These are phyloP conservation scores for Babyrousa celebensis DNA, from an alignment of 2,797 vertebrate species.

Conservation along the genomic window DNA sequence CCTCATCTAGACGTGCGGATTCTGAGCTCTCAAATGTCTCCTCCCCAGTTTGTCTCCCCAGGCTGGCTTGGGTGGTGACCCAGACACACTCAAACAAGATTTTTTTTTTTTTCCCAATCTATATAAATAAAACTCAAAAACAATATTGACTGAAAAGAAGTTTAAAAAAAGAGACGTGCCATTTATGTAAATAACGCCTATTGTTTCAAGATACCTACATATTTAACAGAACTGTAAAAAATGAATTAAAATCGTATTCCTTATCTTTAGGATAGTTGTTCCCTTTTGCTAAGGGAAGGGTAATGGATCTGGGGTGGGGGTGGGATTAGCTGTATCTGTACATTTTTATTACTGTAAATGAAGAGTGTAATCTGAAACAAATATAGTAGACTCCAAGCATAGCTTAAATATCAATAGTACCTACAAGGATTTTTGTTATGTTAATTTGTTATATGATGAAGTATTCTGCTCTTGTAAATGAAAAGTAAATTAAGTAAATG, in stretches of 20 bases:
- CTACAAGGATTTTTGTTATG: background rate
- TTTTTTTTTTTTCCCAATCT: background rate
- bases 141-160: background rate
- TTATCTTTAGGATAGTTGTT: background rate
- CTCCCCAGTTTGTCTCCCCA: background rate
- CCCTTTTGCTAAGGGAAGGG: background rate
- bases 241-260: background rate
- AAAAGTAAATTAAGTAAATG: background rate
- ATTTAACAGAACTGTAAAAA: background rate
- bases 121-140: background rate
- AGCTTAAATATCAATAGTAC: background rate
- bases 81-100: slow-evolving; percentile 75
- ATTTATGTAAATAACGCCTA: background rate
- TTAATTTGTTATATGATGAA: background rate
- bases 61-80: background rate
- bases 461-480: background rate
- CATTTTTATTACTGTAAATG: background rate
- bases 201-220: background rate
- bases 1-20: background rate
- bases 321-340: background rate
- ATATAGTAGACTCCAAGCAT: background rate
- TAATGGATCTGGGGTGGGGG: background rate
- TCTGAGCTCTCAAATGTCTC: accelerated
- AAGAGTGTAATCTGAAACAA: background rate
- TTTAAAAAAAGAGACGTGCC: background rate